Conservation (phyloP, 2,888 invertebrate species). For the Microplitis manilae region DNA sequence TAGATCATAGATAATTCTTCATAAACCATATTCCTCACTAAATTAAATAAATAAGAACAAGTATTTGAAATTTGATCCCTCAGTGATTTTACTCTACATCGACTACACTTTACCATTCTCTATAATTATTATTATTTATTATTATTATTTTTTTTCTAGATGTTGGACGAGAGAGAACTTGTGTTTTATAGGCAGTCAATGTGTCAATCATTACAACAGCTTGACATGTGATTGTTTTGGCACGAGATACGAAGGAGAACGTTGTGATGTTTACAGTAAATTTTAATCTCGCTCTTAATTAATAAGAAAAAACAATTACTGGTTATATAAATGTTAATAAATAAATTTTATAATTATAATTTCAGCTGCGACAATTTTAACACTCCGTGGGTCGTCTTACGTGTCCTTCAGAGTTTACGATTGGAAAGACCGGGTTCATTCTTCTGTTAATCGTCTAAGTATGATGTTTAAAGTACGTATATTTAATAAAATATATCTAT, state of each 20-base stretch:
- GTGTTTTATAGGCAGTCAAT: constrained; percentile 89
- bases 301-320: constrained; percentile 26
- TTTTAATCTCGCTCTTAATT: constrained; percentile 51
- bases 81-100: too few species aligned
- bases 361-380: constrained; percentile 87
- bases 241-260: constrained; percentile 91
- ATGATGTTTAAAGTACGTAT: constrained; percentile 85
- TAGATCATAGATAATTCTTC: neutral
- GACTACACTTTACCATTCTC: too few species aligned
- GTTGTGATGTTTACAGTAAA: constrained; percentile 93
- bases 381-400: constrained; percentile 91
- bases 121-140: constrained; percentile 9
- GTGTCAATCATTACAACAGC: constrained; percentile 93
- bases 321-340: neutral
- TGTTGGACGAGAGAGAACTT: constrained; percentile 86
- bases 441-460: constrained; percentile 88
- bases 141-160: constrained; percentile 59
- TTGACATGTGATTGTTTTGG: constrained; percentile 95
- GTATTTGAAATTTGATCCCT: too few species aligned
- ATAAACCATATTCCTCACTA: neutral
- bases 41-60: too few species aligned
- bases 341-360: constrained; percentile 21
- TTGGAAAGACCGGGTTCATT: constrained; percentile 92
- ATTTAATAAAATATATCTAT: neutral
- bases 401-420: constrained; percentile 93